These are phyloP conservation scores for Caenorhabditis wallacei DNA, from an alignment of 2,888 invertebrate genomes.

Conservation along the genomic window DNA sequence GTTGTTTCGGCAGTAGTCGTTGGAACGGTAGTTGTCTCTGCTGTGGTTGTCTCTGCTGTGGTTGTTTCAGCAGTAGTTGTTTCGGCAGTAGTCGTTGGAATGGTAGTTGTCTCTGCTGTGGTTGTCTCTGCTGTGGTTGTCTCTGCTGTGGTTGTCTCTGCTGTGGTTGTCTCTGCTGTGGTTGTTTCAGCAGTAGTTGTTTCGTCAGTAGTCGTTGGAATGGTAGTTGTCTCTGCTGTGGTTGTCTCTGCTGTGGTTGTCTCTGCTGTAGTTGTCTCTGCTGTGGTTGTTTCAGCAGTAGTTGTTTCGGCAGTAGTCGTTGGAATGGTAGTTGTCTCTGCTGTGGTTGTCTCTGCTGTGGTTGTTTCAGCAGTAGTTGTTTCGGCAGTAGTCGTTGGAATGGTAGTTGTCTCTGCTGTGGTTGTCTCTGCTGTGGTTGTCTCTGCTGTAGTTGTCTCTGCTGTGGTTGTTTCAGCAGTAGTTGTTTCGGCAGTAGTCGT, in stretches of 20 bases:
- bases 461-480: neutral
- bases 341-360: too few relatives aligned
- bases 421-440: too few relatives aligned
- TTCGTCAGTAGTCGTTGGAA: neutral
- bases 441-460: neutral
- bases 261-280: too few relatives aligned
- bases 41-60: too few relatives aligned
- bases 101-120: slow-evolving; percentile 14
- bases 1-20: neutral
- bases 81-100: neutral
- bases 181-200: neutral
- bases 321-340: too few relatives aligned
- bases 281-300: too few relatives aligned
- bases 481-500: neutral
- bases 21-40: neutral
- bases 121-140: neutral
- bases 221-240: neutral
- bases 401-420: neutral
- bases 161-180: neutral
- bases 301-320: too few relatives aligned
- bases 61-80: neutral
- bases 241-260: neutral
- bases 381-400: too few relatives aligned
- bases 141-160: neutral
- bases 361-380: too few relatives aligned